Evolutionary conservation across 2,888 invertebrate species (phyloP).

Genomic region (Octodonta nipae): DNA sequence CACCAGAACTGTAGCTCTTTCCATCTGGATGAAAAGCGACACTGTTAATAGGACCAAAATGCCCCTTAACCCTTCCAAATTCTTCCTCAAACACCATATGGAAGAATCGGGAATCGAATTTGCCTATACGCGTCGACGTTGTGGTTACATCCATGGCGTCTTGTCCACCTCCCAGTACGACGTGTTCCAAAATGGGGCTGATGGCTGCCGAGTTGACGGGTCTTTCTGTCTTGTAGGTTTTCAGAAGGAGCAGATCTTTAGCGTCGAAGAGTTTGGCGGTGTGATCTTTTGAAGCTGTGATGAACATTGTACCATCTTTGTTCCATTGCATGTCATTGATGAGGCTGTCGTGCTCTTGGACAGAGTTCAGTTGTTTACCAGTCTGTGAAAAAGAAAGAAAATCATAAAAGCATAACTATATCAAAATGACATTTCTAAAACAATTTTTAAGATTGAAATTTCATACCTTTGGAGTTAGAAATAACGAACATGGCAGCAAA

Average conservation of each 20-base stretch:
- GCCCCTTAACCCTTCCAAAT: constrained; percentile 94
- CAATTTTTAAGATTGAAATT: no score
- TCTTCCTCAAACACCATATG: constrained; percentile 94
- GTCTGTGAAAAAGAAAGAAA: no score
- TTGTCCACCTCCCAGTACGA: constrained; percentile 95
- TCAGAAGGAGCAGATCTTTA: constrained; percentile 70
- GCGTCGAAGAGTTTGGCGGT: constrained; percentile 92
- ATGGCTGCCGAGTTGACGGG: constrained; percentile 97
- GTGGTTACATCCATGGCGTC: constrained; percentile 99
- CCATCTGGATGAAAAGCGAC: constrained; percentile 97
- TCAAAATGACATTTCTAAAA: no score
- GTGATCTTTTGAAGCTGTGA: constrained; percentile 92
- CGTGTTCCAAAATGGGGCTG: constrained; percentile 90
- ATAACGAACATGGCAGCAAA: no score
- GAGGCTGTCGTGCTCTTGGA: constrained; percentile 68
- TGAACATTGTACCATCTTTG: constrained; percentile 86
- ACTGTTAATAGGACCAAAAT: constrained; percentile 99
- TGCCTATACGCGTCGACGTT: constrained; percentile 83
- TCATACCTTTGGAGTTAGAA: no score
- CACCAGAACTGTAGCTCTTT: constrained; percentile 89
- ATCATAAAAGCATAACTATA: no score
- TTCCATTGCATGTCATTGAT: constrained; percentile 96
- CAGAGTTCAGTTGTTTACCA: constrained; percentile 64
- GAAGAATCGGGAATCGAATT: constrained; percentile 89
- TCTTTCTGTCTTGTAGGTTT: constrained; percentile 93